Conservation (phyloP, 2,888 invertebrate genomes). For the Balanococcus diminutus region DNA sequence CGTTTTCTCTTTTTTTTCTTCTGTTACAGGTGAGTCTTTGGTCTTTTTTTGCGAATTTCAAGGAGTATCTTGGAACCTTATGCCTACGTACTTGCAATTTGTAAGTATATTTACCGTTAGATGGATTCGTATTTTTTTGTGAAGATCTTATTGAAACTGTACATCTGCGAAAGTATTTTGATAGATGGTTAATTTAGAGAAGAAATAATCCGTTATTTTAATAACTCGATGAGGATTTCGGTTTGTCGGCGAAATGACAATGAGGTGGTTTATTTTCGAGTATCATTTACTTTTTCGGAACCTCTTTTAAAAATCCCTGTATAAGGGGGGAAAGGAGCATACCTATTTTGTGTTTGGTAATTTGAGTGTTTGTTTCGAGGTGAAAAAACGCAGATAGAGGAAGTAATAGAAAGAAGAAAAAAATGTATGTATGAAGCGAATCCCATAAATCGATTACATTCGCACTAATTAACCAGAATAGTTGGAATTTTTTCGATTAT, state of each 20-base stretch:
- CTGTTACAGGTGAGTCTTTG: conserved; percentile 12
- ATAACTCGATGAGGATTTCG: background rate
- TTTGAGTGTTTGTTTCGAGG: no score
- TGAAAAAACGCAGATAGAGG: no score
- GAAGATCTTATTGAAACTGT: background rate
- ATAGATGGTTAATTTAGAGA: background rate
- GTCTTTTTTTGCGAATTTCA: background rate
- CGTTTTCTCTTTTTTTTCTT: background rate
- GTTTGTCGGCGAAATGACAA: background rate
- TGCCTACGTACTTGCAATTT: background rate
- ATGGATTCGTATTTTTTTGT: background rate
- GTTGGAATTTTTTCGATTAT: background rate
- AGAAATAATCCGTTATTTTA: background rate
- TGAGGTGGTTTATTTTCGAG: background rate
- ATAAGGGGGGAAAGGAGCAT: no score
- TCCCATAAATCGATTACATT: background rate
- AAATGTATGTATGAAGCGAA: background rate
- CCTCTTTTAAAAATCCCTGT: no score
- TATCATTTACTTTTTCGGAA: background rate
- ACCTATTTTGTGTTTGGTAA: no score
- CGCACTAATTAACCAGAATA: background rate
- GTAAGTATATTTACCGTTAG: background rate
- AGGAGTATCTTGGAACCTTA: background rate
- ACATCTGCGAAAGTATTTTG: background rate
- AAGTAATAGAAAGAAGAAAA: no score